Conservation (phyloP, 2,113 vertebrate species). For the Raja brachyura region DNA sequence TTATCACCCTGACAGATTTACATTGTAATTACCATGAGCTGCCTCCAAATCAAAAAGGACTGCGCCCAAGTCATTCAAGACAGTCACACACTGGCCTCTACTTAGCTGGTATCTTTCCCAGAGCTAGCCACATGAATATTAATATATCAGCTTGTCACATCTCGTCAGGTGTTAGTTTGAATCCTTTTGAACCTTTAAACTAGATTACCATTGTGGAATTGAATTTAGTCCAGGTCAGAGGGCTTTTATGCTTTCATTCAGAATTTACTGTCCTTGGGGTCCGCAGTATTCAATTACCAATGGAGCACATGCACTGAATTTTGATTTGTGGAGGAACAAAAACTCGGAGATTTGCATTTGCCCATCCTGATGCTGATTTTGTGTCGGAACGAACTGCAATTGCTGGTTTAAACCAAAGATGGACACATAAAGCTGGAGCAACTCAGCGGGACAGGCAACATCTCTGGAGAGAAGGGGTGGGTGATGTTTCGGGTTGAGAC, state of each 20-base stretch:
- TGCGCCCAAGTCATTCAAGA: neutral
- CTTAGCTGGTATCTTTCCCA: slow-evolving; percentile 25
- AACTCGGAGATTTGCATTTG: neutral
- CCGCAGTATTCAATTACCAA: neutral
- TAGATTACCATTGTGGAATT: neutral
- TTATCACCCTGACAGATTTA: slow-evolving; percentile 37
- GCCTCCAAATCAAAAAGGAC: slow-evolving; percentile 30
- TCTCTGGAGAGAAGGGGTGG: too few species aligned
- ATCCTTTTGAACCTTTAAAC: slow-evolving; percentile 30
- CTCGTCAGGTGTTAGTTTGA: slow-evolving; percentile 14
- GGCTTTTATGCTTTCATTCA: neutral
- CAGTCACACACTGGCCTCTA: slow-evolving; percentile 28
- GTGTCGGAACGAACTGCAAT: neutral
- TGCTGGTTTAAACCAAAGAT: too few species aligned
- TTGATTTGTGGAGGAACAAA: neutral
- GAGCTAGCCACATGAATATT: neutral
- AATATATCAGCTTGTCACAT: slow-evolving; percentile 27
- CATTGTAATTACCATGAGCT: slow-evolving; percentile 28
- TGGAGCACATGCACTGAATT: neutral
- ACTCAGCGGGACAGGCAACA: too few species aligned
- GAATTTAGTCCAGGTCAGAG: neutral
- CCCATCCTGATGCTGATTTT: neutral
- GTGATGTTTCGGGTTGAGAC: too few species aligned
- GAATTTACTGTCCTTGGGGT: neutral
- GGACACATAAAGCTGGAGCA: too few species aligned